Evolutionary conservation across 2,113 vertebrate genomes (phyloP).

Genomic region (Hippocampus mohnikei): DNA sequence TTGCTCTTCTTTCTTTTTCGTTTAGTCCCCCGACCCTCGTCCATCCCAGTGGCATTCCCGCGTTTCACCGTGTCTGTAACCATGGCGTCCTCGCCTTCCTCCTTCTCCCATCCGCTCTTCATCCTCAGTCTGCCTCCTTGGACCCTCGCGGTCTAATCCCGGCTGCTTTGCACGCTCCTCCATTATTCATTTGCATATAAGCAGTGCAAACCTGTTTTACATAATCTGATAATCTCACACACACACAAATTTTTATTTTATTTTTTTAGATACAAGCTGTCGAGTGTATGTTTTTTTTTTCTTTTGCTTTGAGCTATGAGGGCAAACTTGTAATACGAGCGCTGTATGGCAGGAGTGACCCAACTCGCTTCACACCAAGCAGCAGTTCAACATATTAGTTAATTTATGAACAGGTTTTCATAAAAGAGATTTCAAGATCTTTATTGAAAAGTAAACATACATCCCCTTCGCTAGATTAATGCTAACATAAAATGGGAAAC

Average conservation of each 20-base stretch:
- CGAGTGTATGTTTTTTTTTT: too few relatives aligned
- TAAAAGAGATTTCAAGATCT: too few relatives aligned
- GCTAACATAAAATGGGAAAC: too few relatives aligned
- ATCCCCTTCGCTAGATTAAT: too few relatives aligned
- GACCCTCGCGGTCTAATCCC: not conserved
- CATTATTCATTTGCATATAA: slow-evolving; percentile 34
- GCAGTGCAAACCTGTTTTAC: slow-evolving; percentile 43
- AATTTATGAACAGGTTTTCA: too few relatives aligned
- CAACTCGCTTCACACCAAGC: too few relatives aligned
- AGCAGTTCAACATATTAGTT: too few relatives aligned
- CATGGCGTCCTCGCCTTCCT: slow-evolving; percentile 4
- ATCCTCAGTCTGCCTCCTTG: slow-evolving; percentile 8
- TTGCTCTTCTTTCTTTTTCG: not conserved
- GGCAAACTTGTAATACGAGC: too few relatives aligned
- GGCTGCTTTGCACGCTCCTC: not conserved
- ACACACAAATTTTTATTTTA: not conserved
- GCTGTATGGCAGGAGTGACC: too few relatives aligned
- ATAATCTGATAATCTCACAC: slow-evolving; percentile 52
- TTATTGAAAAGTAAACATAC: too few relatives aligned
- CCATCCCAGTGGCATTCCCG: not conserved
- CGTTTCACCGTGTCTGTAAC: slow-evolving; percentile 13
- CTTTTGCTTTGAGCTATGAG: too few relatives aligned
- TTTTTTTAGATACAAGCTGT: too few relatives aligned
- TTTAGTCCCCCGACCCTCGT: not conserved
- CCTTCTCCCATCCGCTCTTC: not conserved